Conservation (phyloP, 2,113 vertebrate species). For the Cephalopholis sonnerati region DNA sequence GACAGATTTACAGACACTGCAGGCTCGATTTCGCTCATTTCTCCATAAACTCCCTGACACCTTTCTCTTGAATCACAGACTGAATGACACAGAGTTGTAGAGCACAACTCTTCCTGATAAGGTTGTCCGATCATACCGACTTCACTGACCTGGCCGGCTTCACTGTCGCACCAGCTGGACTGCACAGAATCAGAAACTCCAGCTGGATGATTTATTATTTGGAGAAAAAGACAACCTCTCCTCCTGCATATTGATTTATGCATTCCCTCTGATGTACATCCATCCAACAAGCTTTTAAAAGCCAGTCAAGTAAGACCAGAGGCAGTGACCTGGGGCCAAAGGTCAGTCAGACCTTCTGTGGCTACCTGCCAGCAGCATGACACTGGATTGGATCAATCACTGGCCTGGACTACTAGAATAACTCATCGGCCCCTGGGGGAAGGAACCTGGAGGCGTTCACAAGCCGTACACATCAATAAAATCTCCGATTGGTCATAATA, state of each 20-base stretch:
- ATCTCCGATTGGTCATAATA: constrained; percentile 33
- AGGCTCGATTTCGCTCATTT: background rate
- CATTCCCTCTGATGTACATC: constrained; percentile 43
- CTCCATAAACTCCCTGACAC: background rate
- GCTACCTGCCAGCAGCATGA: constrained; percentile 26
- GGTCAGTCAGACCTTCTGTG: constrained; percentile 51
- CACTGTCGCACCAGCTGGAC: constrained; percentile 4
- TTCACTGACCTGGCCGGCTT: background rate
- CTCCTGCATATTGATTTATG: constrained; percentile 58
- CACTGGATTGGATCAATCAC: constrained; percentile 61
- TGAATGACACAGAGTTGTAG: background rate
- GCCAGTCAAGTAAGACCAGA: constrained; percentile 43
- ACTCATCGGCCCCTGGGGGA: constrained; percentile 14
- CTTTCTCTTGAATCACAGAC: background rate
- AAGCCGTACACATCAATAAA: constrained; percentile 22
- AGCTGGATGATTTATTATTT: constrained; percentile 33
- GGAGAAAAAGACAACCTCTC: constrained; percentile 17
- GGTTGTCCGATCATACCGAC: constrained; percentile 3
- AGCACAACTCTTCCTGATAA: constrained; percentile 7
- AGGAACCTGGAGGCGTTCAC: constrained; percentile 22
- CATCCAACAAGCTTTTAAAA: constrained; percentile 48
- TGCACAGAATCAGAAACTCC: background rate
- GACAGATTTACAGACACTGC: background rate
- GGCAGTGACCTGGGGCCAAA: constrained; percentile 49
- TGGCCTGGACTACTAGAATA: constrained; percentile 52